Conservation (phyloP, 2,113 vertebrate genomes). For the Scytalopus superciliaris region DNA sequence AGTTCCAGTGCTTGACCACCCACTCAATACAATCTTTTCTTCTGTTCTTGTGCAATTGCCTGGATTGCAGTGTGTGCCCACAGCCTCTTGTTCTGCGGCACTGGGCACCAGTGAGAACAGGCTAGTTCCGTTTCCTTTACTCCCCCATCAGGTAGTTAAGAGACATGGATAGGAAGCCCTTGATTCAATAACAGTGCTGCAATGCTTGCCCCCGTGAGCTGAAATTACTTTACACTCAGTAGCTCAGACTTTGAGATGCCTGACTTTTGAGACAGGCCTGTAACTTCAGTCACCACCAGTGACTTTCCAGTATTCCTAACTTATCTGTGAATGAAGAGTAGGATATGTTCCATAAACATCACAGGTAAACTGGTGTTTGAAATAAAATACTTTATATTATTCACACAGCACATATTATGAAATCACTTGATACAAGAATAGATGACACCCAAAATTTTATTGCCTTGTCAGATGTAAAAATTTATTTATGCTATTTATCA, state of each 20-base stretch:
- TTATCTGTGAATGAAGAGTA: not conserved
- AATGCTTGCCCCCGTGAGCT: not conserved
- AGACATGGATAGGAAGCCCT: not conserved
- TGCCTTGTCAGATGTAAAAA: constrained; percentile 19
- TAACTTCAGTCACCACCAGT: not conserved
- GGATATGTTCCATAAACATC: not conserved
- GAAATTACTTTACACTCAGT: not conserved
- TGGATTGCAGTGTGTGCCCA: not conserved
- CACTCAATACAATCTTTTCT: not conserved
- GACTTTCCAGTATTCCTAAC: not conserved
- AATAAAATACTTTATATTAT: not conserved
- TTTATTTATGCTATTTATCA: constrained; percentile 49
- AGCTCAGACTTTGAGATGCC: not conserved
- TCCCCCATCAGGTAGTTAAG: not conserved
- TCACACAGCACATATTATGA: not conserved
- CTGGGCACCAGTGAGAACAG: not conserved
- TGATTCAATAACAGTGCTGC: fast-evolving
- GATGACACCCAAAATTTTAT: not conserved
- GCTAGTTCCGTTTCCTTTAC: not conserved
- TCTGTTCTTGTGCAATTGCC: not conserved
- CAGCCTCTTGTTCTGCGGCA: not conserved
- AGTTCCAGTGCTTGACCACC: not conserved
- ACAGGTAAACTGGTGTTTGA: not conserved
- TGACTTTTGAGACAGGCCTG: not conserved
- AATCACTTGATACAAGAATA: not conserved